Base-by-base conservation (phyloP, 2,888 invertebrate species). In the Agrotis segetum region DNA sequence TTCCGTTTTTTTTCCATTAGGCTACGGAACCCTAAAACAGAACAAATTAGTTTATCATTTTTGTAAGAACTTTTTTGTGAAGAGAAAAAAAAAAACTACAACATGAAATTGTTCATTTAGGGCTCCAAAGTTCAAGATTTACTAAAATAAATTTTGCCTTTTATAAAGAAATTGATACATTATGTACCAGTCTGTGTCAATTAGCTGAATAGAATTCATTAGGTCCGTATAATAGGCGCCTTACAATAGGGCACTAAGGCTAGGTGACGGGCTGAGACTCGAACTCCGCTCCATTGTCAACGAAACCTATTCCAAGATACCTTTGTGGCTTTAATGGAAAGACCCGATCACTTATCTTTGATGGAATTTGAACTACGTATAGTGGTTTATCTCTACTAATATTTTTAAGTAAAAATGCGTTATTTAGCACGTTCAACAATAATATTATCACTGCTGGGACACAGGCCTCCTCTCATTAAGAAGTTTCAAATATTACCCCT, bases 201-300 rank as follows among this genome's bases (percentile, higher is more conserved):
- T 79, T 79, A 67, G 13, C 0, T 73, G 64, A 77, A 79, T 68
- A 53, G 49, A 73, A 73, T 77, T 73, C 52, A 68, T 79, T 77
- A 74, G 16, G 60, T 61, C 24, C 47, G 44, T 16, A 79, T 77
- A 79, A 77, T 58, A 34, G 74, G 7, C 17, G 56, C 1, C 17
- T 49, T 13, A 77, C 61, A 79, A 79, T 72, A 46, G 44, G 29
- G 44, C 19, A 58, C 71, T 65, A 24, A 49, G 14, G 58, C 47
- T 47, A 55, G 55, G 55, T 55, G 55, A 55, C 55, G n/a, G 24
- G 44, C 24, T 19, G 52, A 46, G 73, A 40, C 44, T 60, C n/a
- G 49, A 53, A 68, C 73, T 44, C 9, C 50, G 13, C 24, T 52
- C 60, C 34, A 64, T 79, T 79, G 73, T 77, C 4, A 14, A 61